These are phyloP conservation scores for Zeuzera pyrina DNA, from an alignment of 2,888 invertebrate genomes.

Conservation along the genomic window DNA sequence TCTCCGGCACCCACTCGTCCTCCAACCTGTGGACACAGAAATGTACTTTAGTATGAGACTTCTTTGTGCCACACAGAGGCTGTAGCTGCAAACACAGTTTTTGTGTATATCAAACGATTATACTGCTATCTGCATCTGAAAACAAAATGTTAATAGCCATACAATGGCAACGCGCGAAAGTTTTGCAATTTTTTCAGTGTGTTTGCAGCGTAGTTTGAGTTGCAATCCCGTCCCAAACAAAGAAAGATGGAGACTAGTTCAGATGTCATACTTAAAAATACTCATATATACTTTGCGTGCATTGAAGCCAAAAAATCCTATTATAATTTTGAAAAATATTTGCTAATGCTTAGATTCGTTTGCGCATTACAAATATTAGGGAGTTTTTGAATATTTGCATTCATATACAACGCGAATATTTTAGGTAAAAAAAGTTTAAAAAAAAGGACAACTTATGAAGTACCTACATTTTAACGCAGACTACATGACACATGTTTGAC, in stretches of 20 bases:
- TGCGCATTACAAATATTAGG: too few species aligned
- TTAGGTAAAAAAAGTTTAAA: too few species aligned
- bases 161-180: too few species aligned
- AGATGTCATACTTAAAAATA: not conserved
- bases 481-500: too few species aligned
- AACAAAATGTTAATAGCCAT: slow-evolving; percentile 5
- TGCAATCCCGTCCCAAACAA: slow-evolving; percentile 37
- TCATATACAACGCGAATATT: too few species aligned
- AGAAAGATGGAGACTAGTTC: not conserved
- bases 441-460: too few species aligned
- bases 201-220: slow-evolving; percentile 63
- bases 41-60: slow-evolving; percentile 12
- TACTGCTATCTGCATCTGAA: not conserved
- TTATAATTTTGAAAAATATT: not conserved
- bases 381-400: too few species aligned
- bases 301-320: not conserved
- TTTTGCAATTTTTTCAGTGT: too few species aligned
- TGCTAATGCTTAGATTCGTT: too few species aligned
- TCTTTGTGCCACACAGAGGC: slow-evolving; percentile 45
- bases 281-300: not conserved
- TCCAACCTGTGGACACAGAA: slow-evolving; percentile 83
- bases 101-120: not conserved
- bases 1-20: slow-evolving; percentile 89
- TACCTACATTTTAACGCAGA: too few species aligned
- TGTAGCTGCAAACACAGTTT: slow-evolving; percentile 56